Conservation (phyloP, 2,113 vertebrate species). For the Glaucidium brasilianum region DNA sequence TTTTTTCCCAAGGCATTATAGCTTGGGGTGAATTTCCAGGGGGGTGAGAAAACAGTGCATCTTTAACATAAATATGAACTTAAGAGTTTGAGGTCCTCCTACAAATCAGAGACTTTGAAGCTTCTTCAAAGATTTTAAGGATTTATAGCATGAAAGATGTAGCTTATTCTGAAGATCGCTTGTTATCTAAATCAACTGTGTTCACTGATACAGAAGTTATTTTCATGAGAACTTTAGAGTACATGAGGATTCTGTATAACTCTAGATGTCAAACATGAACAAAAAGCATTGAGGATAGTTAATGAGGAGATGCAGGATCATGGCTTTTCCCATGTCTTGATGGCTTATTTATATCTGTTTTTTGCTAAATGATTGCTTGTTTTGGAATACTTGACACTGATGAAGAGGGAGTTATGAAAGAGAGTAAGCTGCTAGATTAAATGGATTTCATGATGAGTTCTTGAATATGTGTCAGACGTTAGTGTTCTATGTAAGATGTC, state of each 20-base stretch:
- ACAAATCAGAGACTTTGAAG: neutral
- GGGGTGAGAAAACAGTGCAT: neutral
- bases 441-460: neutral
- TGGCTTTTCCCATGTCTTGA: neutral
- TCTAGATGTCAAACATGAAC: neutral
- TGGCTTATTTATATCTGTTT: neutral
- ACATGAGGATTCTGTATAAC: neutral
- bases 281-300: neutral
- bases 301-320: neutral
- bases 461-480: neutral
- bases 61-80: neutral
- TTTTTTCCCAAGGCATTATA: neutral
- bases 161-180: neutral
- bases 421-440: neutral
- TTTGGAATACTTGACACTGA: neutral
- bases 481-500: neutral
- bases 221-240: neutral
- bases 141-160: neutral
- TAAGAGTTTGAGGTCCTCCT: neutral
- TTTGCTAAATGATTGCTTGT: neutral
- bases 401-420: neutral
- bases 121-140: neutral
- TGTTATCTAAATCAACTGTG: neutral
- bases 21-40: neutral
- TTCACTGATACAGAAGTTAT: neutral